Conservation (phyloP, 1,140 invertebrate species). For the Apis dorsata region DNA sequence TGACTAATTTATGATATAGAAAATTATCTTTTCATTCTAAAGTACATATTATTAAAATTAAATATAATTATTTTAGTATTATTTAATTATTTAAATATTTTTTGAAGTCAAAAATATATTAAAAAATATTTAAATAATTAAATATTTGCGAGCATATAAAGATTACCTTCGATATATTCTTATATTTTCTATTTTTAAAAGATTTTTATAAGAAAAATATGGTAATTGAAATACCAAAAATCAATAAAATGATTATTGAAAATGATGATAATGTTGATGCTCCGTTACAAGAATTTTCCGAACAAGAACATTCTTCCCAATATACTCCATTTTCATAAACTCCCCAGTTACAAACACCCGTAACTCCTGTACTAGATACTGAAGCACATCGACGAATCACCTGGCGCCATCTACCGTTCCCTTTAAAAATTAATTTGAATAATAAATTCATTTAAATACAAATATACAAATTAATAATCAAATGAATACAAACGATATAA, state of each 20-base stretch:
- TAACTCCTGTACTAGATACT: conserved; percentile 93
- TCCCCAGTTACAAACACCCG: conserved; percentile 96
- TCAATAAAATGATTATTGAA: conserved; percentile 21
- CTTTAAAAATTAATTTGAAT: conserved; percentile 76
- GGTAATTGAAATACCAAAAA: not conserved
- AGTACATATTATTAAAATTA: too few relatives aligned
- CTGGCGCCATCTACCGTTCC: conserved; percentile 95
- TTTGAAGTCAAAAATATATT: too few relatives aligned
- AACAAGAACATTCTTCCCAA: conserved; percentile 97
- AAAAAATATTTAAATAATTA: too few relatives aligned
- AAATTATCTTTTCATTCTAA: too few relatives aligned
- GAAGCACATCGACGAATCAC: conserved; percentile 94
- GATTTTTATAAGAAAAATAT: not conserved
- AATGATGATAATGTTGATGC: conserved; percentile 50
- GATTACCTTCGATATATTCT: too few relatives aligned
- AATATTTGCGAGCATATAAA: too few relatives aligned
- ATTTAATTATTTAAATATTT: too few relatives aligned
- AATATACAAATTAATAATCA: not conserved
- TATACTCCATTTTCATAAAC: conserved; percentile 95
- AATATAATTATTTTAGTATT: too few relatives aligned
- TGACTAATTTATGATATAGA: too few relatives aligned
- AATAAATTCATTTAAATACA: conserved; percentile 84
- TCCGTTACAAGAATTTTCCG: conserved; percentile 91
- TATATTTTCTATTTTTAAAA: not conserved
- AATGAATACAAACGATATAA: not conserved